Evolutionary conservation across 2,888 invertebrate species (phyloP).

Genomic region (Lepidonotus clava): DNA sequence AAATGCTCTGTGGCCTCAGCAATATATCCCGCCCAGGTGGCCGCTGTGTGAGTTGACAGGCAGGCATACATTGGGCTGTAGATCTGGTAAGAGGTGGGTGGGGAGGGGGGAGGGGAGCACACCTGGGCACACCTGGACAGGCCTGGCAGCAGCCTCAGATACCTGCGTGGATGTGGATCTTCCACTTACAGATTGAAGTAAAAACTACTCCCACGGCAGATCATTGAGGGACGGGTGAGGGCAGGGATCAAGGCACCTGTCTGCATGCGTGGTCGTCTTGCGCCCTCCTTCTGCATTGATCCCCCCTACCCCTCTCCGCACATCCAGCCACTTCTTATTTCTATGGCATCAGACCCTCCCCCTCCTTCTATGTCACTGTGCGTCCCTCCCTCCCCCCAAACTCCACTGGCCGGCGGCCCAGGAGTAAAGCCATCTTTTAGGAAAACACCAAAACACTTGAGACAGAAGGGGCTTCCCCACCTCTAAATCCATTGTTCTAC

Average conservation of each 20-base stretch:
- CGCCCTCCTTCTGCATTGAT: too few relatives aligned
- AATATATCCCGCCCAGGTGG: conserved; percentile 24
- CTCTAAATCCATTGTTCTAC: conserved; percentile 18
- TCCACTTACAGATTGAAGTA: not conserved
- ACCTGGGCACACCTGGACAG: not conserved
- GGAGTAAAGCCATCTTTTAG: conserved; percentile 20
- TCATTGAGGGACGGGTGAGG: not conserved
- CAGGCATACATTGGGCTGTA: not conserved
- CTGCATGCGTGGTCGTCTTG: not conserved
- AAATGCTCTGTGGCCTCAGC: not conserved
- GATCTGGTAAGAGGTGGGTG: not conserved
- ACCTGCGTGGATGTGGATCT: conserved; percentile 8
- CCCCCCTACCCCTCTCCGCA: not conserved
- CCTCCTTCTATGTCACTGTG: not conserved
- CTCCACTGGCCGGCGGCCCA: not conserved
- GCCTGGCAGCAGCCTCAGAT: not conserved
- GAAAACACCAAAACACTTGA: conserved; percentile 46
- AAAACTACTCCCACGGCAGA: not conserved
- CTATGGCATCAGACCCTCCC: not conserved
- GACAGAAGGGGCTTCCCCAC: conserved; percentile 40
- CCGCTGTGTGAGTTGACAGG: conserved; percentile 11
- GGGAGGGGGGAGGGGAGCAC: not conserved
- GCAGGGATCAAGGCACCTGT: conserved; percentile 27
- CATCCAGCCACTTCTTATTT: not conserved
- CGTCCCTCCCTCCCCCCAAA: not conserved